These are phyloP conservation scores for Okapia johnstoni DNA, from an alignment of 2,113 vertebrate species.

Conservation along the genomic window DNA sequence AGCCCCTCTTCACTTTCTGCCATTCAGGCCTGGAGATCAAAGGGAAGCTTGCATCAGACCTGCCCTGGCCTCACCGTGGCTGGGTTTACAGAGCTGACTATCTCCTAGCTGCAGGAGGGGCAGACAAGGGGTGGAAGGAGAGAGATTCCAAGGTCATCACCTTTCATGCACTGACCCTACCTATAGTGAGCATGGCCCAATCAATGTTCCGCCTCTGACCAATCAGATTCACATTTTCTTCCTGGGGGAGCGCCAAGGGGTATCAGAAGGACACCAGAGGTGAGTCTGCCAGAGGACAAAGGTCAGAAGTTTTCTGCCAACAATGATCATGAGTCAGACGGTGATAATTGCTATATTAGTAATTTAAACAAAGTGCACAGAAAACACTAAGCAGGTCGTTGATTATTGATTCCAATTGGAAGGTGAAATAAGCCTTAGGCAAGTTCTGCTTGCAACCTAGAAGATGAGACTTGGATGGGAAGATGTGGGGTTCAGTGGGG, in stretches of 20 bases:
- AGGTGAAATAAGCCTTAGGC: background rate
- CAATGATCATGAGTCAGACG: background rate
- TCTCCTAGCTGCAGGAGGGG: background rate
- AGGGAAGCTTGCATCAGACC: background rate
- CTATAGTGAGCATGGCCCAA: accelerated
- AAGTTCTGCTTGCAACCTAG: background rate
- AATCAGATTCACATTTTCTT: background rate
- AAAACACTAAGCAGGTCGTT: background rate
- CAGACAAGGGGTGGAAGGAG: background rate
- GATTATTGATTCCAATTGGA: background rate
- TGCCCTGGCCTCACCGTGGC: accelerated
- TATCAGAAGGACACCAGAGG: background rate
- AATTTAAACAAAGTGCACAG: background rate
- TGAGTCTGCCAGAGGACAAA: background rate
- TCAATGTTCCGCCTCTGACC: background rate
- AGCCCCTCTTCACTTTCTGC: background rate
- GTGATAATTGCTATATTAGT: background rate
- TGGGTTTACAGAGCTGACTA: background rate
- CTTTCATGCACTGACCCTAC: background rate
- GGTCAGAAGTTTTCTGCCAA: background rate
- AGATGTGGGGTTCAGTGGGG: background rate
- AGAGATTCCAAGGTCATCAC: accelerated
- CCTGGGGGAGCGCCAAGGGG: background rate
- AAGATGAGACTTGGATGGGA: background rate
- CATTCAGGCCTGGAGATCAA: background rate